Conservation (phyloP, 2,113 vertebrate species). For the Trematomus loennbergii region DNA sequence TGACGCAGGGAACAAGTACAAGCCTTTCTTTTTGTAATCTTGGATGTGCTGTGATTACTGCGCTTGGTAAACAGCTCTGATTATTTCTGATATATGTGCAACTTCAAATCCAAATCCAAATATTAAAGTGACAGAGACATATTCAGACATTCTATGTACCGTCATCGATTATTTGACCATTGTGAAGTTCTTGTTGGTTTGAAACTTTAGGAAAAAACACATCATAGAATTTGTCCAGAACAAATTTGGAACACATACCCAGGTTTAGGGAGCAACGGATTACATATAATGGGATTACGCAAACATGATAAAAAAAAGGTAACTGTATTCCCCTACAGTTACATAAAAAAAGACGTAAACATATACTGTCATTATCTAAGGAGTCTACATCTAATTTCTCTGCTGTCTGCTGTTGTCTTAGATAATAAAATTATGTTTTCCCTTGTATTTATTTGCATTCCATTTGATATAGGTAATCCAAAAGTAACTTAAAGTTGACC, state of each 20-base stretch:
- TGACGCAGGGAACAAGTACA: constrained; percentile 5
- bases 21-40: constrained; percentile 10
- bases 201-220: neutral
- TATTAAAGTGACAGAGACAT: neutral
- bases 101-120: constrained; percentile 22
- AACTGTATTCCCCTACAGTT: too few relatives aligned
- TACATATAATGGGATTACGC: too few relatives aligned
- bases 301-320: too few relatives aligned
- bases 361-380: too few relatives aligned
- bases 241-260: constrained; percentile 7
- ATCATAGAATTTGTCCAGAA: constrained; percentile 1
- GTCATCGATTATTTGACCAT: neutral
- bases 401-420: too few relatives aligned
- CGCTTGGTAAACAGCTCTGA: constrained; percentile 31
- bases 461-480: too few relatives aligned
- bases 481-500: too few relatives aligned
- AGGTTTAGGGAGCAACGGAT: neutral
- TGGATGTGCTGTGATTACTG: constrained; percentile 36
- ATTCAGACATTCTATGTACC: constrained; percentile 1
- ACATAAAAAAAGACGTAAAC: neutral
- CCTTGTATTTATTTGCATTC: too few relatives aligned
- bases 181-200: neutral
- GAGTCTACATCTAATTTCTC: too few relatives aligned
- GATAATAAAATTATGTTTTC: too few relatives aligned
- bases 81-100: constrained; percentile 20